Conservation (phyloP, 2,113 vertebrate genomes). For the Pseudolaguvia tuberculata region DNA sequence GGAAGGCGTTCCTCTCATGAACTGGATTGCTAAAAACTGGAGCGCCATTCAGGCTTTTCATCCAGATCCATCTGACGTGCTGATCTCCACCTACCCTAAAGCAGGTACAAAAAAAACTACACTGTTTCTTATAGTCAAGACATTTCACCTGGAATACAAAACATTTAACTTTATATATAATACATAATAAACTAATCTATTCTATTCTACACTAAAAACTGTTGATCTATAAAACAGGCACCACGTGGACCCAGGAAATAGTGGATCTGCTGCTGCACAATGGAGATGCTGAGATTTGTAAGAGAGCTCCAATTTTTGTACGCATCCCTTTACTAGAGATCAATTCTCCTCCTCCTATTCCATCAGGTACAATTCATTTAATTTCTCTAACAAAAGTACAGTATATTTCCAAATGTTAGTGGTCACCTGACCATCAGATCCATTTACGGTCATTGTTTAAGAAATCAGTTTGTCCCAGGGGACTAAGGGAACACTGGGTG, state of each 20-base stretch:
- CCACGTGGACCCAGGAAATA: slow-evolving; percentile 80
- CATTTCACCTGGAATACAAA: too few relatives aligned
- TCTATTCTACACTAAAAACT: not conserved
- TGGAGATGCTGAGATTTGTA: slow-evolving; percentile 65
- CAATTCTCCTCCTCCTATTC: slow-evolving; percentile 60
- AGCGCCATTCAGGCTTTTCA: slow-evolving; percentile 62
- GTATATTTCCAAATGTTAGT: too few relatives aligned
- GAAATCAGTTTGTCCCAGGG: too few relatives aligned
- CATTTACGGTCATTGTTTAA: too few relatives aligned
- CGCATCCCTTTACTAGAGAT: slow-evolving; percentile 73
- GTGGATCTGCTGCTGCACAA: slow-evolving; percentile 69
- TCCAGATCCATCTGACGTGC: slow-evolving; percentile 70
- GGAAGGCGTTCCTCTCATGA: slow-evolving; percentile 65
- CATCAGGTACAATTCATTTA: too few relatives aligned
- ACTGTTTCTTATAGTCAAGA: too few relatives aligned
- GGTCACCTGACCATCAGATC: too few relatives aligned
- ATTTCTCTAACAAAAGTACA: too few relatives aligned
- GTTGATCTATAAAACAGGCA: slow-evolving; percentile 60
- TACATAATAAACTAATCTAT: too few relatives aligned
- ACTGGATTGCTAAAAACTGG: slow-evolving; percentile 60
- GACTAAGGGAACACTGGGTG: too few relatives aligned
- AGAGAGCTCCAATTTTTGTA: slow-evolving; percentile 61
- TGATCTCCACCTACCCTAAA: slow-evolving; percentile 79
- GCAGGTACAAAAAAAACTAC: slow-evolving; percentile 58
- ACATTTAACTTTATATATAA: too few relatives aligned